Evolutionary conservation across 2,888 invertebrate genomes (phyloP), one percentile per base, ranked within the genome.

Genomic region (Lacanobia wlatinum): DNA sequence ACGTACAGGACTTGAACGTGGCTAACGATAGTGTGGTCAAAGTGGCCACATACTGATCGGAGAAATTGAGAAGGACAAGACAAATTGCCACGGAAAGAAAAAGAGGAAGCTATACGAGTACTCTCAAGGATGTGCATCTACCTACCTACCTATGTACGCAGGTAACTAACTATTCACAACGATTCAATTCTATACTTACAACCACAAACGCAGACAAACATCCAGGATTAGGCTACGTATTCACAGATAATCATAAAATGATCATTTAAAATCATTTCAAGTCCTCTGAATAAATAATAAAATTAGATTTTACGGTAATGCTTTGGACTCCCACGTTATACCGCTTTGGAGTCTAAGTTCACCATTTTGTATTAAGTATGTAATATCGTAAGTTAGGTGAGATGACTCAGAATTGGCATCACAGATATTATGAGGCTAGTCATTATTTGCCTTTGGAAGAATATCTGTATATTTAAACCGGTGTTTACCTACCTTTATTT

Each of bases 221-320:
- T n/a, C 23, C 21, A 12, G 23, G 2, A 43, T 48, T 16, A 46
- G 38, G 2, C 53, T 21, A 18, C 12, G 5, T 56, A 60, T 73
- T 61, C 38, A 56, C 50, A 66, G n/a, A 80, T 66, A 80, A 77
- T 63, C 52, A 68, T 78, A 81, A 76, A 58, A 70, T 70, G 1
- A 76, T 70, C 21, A 56, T 82, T 70, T 70, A 58, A 79, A 83
- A 71, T 65, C 53, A 46, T 56, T 58, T 70, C 21, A 34, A 65
- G 50, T 60, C 60, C 55, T 53, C 34, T 28, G 52, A 59, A 46
- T 38, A 60, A 61, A 64, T 79, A 72, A 66, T 82, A 69, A 82
- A 73, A 48, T 69, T 40, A 55, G 21, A 71, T 60, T 73, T 83
- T 73, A 83, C 63, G 73, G 58, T 73, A 73, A 76, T 73, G 55